Evolutionary conservation across 2,113 vertebrate species (phyloP).

Genomic region (Tragelaphus scriptus): DNA sequence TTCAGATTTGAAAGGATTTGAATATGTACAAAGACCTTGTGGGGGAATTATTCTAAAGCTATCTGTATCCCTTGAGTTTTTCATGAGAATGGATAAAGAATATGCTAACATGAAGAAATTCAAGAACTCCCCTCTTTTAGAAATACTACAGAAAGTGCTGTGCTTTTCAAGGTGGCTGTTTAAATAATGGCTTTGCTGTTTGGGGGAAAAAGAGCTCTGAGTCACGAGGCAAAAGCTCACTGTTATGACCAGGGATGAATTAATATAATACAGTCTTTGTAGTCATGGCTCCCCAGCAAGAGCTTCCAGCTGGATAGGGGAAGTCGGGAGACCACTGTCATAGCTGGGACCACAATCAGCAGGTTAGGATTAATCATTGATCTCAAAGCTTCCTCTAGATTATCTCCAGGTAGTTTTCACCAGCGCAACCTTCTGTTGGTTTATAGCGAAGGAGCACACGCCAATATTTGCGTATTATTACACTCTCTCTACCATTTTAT

Average conservation of each 20-base stretch:
- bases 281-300: neutral
- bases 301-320: neutral
- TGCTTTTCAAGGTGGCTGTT: conserved; percentile 1
- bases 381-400: neutral
- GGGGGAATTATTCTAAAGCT: conserved; percentile 14
- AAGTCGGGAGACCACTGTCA: neutral
- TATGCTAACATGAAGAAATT: neutral
- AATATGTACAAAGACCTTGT: conserved; percentile 14
- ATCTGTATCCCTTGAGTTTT: conserved; percentile 14
- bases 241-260: neutral
- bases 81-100: conserved; percentile 18
- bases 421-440: neutral
- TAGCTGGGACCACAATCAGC: neutral
- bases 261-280: neutral
- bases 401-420: neutral
- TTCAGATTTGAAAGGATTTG: conserved; percentile 14
- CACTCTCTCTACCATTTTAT: neutral
- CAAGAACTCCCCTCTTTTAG: neutral
- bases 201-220: neutral
- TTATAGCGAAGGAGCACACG: neutral
- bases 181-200: neutral
- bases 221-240: neutral
- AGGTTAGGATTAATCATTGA: neutral
- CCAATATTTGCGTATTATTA: neutral
- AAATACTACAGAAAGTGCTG: neutral